Conservation (phyloP, 2,797 vertebrate genomes). For the Thunnus albacares region DNA sequence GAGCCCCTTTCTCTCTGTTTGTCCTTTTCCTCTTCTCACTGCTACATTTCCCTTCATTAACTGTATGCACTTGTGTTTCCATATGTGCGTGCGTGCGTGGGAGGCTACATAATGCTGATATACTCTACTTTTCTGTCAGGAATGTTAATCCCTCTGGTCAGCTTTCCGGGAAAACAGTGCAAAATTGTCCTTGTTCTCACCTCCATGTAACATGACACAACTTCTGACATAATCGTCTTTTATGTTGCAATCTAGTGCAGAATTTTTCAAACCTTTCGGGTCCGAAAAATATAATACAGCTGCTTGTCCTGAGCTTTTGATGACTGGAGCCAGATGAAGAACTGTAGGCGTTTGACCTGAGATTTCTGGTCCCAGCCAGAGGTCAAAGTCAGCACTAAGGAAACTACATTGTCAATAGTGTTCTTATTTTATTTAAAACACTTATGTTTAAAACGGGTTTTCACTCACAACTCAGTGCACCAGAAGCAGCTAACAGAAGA, state of each 20-base stretch:
- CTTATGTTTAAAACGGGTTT: background rate
- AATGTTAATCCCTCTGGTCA: slow-evolving; percentile 34
- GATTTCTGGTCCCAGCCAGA: background rate
- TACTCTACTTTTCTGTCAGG: background rate
- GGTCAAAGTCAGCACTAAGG: background rate
- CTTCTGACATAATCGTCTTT: slow-evolving; percentile 17
- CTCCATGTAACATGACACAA: background rate
- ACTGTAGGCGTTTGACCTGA: background rate
- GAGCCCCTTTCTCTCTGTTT: slow-evolving; percentile 1
- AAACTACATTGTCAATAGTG: background rate
- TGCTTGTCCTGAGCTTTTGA: background rate
- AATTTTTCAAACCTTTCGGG: background rate
- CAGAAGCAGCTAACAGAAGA: background rate
- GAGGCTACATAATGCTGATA: slow-evolving; percentile 20
- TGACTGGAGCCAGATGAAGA: background rate
- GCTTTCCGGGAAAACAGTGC: slow-evolving; percentile 20
- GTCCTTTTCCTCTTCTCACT: slow-evolving; percentile 1
- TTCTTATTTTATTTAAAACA: background rate
- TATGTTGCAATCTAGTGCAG: slow-evolving; percentile 1
- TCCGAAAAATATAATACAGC: background rate
- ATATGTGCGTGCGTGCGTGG: background rate
- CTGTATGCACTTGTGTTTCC: slow-evolving; percentile 4
- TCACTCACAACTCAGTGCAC: background rate
- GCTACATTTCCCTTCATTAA: background rate
- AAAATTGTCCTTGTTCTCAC: slow-evolving; percentile 1